Evolutionary conservation across 2,888 invertebrate genomes (phyloP).

Genomic region (Trissolcus japonicus): DNA sequence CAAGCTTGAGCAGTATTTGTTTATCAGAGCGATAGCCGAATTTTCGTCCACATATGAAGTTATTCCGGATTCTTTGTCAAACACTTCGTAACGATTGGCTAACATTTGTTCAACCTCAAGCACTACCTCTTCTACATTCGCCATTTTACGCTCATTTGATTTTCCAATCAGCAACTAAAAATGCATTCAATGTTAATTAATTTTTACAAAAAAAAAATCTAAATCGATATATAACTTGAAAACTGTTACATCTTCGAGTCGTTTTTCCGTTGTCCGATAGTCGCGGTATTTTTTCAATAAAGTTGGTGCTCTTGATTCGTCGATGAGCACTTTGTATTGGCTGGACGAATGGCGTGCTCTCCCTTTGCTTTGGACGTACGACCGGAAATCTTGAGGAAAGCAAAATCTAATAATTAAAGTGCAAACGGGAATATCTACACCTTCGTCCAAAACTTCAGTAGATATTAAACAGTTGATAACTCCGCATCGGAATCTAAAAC

Average conservation of each 20-base stretch:
- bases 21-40: slow-evolving; percentile 14
- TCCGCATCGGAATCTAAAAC: slow-evolving; percentile 78
- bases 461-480: slow-evolving; percentile 82
- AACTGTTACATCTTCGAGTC: too few relatives aligned
- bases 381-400: slow-evolving; percentile 83
- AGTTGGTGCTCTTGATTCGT: background rate
- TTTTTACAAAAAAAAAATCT: background rate
- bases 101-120: too few relatives aligned
- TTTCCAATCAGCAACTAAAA: slow-evolving; percentile 22
- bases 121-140: too few relatives aligned
- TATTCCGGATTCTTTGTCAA: slow-evolving; percentile 13
- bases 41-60: slow-evolving; percentile 1
- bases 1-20: slow-evolving; percentile 20
- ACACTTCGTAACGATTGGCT: slow-evolving; percentile 76
- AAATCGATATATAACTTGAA: background rate
- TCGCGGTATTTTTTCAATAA: background rate
- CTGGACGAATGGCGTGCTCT: slow-evolving; percentile 85
- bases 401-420: slow-evolving; percentile 88
- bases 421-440: slow-evolving; percentile 90
- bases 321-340: slow-evolving; percentile 75
- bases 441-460: slow-evolving; percentile 93
- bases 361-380: slow-evolving; percentile 94
- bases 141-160: background rate
- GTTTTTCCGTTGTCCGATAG: slow-evolving; percentile 12
- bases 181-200: background rate